Conservation (phyloP, 2,797 vertebrate genomes). For the Tokudaia muenninki region DNA sequence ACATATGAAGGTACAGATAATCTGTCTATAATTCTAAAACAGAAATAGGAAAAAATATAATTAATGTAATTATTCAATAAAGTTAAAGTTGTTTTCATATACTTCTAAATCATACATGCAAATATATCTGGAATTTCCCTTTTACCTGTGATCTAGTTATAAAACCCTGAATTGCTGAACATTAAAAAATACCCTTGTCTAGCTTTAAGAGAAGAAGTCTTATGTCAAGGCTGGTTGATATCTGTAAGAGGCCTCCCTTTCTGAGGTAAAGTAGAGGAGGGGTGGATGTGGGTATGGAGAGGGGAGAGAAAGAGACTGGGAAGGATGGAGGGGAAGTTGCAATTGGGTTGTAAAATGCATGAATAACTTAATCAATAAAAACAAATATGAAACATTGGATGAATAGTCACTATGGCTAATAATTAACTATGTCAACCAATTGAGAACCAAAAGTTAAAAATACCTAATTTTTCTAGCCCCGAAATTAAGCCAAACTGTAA, state of each 20-base stretch:
- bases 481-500: background rate
- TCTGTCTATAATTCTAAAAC: constrained; percentile 62
- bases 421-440: background rate
- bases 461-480: background rate
- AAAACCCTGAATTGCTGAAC: constrained; percentile 37
- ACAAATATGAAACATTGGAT: constrained; percentile 47
- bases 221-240: background rate
- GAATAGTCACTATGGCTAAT: background rate
- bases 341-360: background rate
- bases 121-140: constrained; percentile 74
- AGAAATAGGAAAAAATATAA: constrained; percentile 77
- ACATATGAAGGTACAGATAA: constrained; percentile 68
- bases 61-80: constrained; percentile 78
- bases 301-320: too few species aligned
- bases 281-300: background rate
- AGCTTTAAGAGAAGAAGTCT: background rate
- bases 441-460: constrained; percentile 32
- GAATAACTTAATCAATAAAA: background rate
- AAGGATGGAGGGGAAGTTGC: background rate
- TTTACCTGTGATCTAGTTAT: constrained; percentile 74
- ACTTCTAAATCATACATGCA: constrained; percentile 75
- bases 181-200: background rate
- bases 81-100: constrained; percentile 81
- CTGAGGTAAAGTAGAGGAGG: background rate
- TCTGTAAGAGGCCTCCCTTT: background rate